Base-by-base conservation (phyloP, 2,113 vertebrate species). In the Pomatorhinus ruficollis region DNA sequence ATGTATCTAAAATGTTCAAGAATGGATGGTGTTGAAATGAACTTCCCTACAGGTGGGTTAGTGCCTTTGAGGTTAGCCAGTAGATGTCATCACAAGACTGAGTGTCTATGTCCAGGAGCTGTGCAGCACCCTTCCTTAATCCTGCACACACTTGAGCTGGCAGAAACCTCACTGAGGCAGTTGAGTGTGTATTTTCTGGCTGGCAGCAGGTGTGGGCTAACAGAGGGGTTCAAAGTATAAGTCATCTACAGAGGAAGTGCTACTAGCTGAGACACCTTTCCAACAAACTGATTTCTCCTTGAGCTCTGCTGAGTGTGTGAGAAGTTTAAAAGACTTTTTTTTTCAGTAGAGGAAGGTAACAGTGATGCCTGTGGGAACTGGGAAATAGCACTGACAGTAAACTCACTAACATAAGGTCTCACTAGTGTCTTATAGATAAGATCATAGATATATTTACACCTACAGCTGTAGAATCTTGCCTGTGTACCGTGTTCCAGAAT, bases 31-130 rank as follows among this genome's bases (percentile, higher is more conserved):
- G 10, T 25, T 88, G 59, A 49, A 74, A 50, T 77, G 30, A 70
- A n/a, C 30, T 90, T 93, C 22, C 20, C 35, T 86, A n/a, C 30
- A 83, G 69, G 47, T 93, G 78, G 23, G 9, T 83, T 77, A 74
- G 30, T 80, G 70, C 47, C 91, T 83, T 96, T 94, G 81, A 74
- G 24, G 33, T 83, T 83, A 96, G 84, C 95, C 96, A 90, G 94
- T 28, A 97, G 95, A 93, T 94, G 96, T 96, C 95, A 92, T 96
- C 85, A 88, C 79, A 81, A 90, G 90, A 63, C 95, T 95, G 66
- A 92, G 25, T 20, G 5, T 94, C 82, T 76, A 78, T 53, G 59
- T 47, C 42, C 52, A n/a, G 50, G 47, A 81, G 39, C n/a, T 65
- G 31, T 57, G 40, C 44, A 76, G 57, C 68, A 57, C 33, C 45